These are phyloP conservation scores for Oscheius sp. DNA, from an alignment of 2,888 invertebrate genomes.

Conservation along the genomic window DNA sequence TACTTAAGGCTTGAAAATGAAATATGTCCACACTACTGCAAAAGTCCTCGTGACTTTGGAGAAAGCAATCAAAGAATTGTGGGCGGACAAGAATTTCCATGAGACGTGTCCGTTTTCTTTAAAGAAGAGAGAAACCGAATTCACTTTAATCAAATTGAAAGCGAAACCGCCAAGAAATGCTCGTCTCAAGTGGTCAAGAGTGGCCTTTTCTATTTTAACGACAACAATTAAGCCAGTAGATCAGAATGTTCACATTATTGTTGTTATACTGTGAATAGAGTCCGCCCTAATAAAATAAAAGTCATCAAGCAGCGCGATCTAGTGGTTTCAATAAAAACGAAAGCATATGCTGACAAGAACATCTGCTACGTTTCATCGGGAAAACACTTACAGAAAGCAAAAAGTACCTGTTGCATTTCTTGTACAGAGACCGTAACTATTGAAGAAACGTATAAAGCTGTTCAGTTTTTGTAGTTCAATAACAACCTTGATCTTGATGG, in stretches of 20 bases:
- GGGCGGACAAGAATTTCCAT: neutral
- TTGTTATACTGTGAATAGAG: no score
- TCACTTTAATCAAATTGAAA: constrained; percentile 19
- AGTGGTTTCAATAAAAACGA: no score
- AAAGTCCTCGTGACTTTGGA: neutral
- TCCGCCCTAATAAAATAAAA: no score
- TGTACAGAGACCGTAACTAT: neutral
- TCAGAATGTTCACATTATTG: no score
- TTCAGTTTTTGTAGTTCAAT: neutral
- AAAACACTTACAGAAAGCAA: no score
- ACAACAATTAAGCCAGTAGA: no score
- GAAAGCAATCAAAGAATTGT: constrained; percentile 16
- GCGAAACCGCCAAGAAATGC: neutral
- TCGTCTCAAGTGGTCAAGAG: neutral
- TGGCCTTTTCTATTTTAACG: neutral
- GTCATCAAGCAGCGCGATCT: no score
- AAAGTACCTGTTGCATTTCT: no score
- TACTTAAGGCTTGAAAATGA: constrained; percentile 6
- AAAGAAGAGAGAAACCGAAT: neutral
- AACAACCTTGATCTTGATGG: neutral
- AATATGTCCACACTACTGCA: constrained; percentile 29
- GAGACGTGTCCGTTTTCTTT: neutral
- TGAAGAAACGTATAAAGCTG: neutral
- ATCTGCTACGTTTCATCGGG: no score
- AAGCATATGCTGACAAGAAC: no score